Conservation (phyloP, 2,888 invertebrate genomes). For the Diaphora mendica region DNA sequence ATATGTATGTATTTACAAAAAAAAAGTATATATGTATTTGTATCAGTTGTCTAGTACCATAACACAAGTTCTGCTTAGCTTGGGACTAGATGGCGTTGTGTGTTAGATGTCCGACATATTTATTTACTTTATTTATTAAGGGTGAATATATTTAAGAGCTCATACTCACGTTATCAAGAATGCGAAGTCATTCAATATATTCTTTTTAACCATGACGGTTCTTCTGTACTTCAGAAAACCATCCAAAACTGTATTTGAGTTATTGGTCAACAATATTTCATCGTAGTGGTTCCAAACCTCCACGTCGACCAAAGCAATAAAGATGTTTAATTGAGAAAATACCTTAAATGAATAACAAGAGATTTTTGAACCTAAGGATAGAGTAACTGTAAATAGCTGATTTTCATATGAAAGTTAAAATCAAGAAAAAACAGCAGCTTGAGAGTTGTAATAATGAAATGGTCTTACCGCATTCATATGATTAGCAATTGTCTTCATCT, state of each 20-base stretch:
- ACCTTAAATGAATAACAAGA: slow-evolving; percentile 87
- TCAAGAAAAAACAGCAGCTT: background rate
- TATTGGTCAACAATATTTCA: slow-evolving; percentile 91
- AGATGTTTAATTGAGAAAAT: slow-evolving; percentile 97
- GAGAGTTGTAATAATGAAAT: background rate
- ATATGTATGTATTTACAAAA: too few species aligned
- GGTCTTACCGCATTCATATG: slow-evolving; percentile 95
- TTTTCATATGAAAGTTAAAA: background rate
- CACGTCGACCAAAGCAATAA: slow-evolving; percentile 97
- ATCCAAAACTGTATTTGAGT: slow-evolving; percentile 95
- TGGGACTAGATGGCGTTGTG: too few species aligned
- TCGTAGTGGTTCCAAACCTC: slow-evolving; percentile 97
- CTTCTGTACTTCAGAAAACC: slow-evolving; percentile 96
- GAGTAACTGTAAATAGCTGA: background rate
- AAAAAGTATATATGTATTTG: too few species aligned
- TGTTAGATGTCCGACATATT: too few species aligned
- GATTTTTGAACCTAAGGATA: slow-evolving; percentile 34
- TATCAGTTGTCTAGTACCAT: too few species aligned
- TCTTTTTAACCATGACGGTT: slow-evolving; percentile 89
- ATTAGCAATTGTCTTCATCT: slow-evolving; percentile 97
- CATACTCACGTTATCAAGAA: slow-evolving; percentile 95
- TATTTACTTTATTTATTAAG: too few species aligned
- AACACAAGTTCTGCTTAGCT: too few species aligned
- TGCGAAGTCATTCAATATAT: slow-evolving; percentile 98
- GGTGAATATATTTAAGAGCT: background rate